These are phyloP conservation scores for Colaptes auratus DNA, from an alignment of 2,113 vertebrate genomes.

Conservation along the genomic window DNA sequence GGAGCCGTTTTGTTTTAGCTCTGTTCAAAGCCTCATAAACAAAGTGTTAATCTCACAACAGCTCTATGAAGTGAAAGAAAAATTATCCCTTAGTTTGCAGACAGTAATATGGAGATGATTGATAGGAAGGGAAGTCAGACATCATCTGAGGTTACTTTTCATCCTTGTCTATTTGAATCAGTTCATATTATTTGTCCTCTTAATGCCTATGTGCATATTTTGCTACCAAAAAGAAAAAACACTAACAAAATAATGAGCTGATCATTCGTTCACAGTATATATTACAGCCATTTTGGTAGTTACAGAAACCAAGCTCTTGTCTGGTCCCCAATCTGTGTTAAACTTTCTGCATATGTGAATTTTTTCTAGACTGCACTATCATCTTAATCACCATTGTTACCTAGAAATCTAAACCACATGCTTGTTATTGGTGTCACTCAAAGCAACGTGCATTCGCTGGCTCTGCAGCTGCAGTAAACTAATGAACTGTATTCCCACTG, in stretches of 20 bases:
- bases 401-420: slow-evolving; percentile 27
- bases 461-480: slow-evolving; percentile 31
- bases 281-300: not conserved
- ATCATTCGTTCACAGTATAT: not conserved
- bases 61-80: not conserved
- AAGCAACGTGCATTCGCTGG: not conserved
- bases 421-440: not conserved
- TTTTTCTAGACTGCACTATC: not conserved
- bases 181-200: not conserved
- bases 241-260: not conserved
- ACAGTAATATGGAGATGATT: not conserved
- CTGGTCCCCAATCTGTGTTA: not conserved
- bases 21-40: not conserved
- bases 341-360: not conserved
- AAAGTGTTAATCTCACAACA: not conserved
- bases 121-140: not conserved
- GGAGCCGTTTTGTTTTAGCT: not conserved
- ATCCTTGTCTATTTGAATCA: not conserved
- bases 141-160: not conserved
- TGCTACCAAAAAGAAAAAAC: not conserved
- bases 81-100: not conserved
- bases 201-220: not conserved
- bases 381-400: slow-evolving; percentile 21
- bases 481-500: slow-evolving; percentile 27
- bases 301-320: not conserved